phyloP scores from a whole-genome alignment of 2,797 vertebrate genomes.

The Petrocephalus sullivani region DNA sequence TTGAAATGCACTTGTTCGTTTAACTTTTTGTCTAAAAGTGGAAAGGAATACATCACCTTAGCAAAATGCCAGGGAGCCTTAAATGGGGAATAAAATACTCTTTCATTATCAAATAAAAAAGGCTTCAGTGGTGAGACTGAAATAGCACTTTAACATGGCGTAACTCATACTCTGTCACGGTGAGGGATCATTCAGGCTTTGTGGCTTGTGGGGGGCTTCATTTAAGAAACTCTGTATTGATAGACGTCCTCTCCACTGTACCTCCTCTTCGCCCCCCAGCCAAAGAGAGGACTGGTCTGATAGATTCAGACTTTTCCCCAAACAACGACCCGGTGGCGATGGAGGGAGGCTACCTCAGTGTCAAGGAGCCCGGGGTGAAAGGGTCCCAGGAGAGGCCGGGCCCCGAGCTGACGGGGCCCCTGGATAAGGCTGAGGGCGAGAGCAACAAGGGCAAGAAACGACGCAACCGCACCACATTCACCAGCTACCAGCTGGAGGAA shows the following conservation, averaged over 20 bases:
- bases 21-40: background rate
- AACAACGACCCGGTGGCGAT: conserved; percentile 81
- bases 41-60: background rate
- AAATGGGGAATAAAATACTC: background rate
- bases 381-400: conserved; percentile 73
- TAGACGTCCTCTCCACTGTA: background rate
- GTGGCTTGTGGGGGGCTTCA: background rate
- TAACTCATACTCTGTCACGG: background rate
- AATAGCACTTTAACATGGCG: background rate
- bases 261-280: conserved; percentile 53
- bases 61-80: background rate
- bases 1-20: background rate
- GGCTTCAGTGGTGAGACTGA: background rate
- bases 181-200: background rate
- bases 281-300: conserved; percentile 80
- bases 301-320: conserved; percentile 75
- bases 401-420: conserved; percentile 70
- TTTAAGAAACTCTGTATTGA: background rate
- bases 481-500: conserved; percentile 95
- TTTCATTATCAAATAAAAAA: conserved; percentile 5
- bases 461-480: conserved; percentile 95
- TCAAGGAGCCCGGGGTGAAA: conserved; percentile 82
- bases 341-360: conserved; percentile 85
- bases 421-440: conserved; percentile 86
- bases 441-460: conserved; percentile 98